A percentile compares a stretch with the other conserved stretches of the same genome.
Conservation (phyloP, 2,888 invertebrate genomes). For the Oscheius sp. region DNA sequence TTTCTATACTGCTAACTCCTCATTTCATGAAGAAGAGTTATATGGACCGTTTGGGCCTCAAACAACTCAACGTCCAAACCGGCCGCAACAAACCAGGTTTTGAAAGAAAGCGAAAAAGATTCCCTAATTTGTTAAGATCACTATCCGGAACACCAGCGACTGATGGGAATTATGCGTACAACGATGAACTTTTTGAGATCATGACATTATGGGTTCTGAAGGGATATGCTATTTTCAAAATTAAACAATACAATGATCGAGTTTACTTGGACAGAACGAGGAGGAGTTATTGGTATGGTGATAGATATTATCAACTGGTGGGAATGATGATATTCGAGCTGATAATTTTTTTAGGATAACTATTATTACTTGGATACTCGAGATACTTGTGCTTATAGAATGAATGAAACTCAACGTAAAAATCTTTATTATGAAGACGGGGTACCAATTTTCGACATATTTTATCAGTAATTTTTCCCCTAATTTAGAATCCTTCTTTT, state of each 20-base stretch:
- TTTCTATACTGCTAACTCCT: constrained; percentile 2
- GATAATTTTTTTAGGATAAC: constrained; percentile 63
- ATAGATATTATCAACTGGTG: constrained; percentile 65
- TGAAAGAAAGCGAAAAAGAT: not conserved
- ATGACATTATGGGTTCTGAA: constrained; percentile 60
- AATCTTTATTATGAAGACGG: constrained; percentile 64
- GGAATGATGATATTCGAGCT: not conserved
- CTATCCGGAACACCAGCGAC: constrained; percentile 57
- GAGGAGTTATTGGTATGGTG: constrained; percentile 68
- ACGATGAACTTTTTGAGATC: constrained; percentile 58
- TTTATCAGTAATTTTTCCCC: constrained; percentile 62
- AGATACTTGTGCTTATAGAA: constrained; percentile 66
- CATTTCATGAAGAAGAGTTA: constrained; percentile 24
- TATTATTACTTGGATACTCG: constrained; percentile 63
- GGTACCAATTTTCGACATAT: constrained; percentile 60
- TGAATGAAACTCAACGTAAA: constrained; percentile 61
- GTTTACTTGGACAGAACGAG: constrained; percentile 63
- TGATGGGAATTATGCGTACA: constrained; percentile 61
- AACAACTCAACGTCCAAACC: constrained; percentile 4
- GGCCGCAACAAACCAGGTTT: constrained; percentile 21
- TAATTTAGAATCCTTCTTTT: constrained; percentile 23
- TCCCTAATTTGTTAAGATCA: constrained; percentile 38
- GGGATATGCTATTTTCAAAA: constrained; percentile 60
- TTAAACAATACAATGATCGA: constrained; percentile 65
- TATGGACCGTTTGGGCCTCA: constrained; percentile 18